Base-by-base conservation (phyloP, 2,113 vertebrate species). In the Platysternon megacephalum region DNA sequence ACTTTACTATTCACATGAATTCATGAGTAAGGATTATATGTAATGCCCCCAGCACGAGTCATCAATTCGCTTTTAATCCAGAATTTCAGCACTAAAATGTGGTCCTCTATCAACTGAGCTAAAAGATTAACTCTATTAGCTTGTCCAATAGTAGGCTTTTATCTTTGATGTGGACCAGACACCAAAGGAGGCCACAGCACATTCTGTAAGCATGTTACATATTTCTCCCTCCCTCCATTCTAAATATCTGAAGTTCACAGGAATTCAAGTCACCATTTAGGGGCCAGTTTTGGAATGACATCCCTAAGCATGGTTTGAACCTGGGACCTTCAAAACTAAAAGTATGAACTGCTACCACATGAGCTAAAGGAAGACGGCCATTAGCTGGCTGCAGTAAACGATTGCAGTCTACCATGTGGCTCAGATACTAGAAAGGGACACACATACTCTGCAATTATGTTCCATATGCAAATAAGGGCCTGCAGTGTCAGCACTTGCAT, bases 1-100 rank as follows among this genome's bases (percentile, higher is more conserved):
- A 58, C 56, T 58, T 58, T 58, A 58, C 84, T 91, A 89, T 85
- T 91, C 84, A 91, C 79, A 39, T 55, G 72, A 92, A 58, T 58
- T 58, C 2, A 29, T 58, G 28, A 58, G 28, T 28, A 58, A 58
- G 56, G 11, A 58, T 58, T 13, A 58, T 29, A 58, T 58, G 28
- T 32, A 58, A 58, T 1, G 4, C 28, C 56, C 56, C 28, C 28
- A 58, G 56, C 26, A 58, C 79, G 55, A 8, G 82, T 93, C 90
- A 52, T 78, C 91, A 29, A 21, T 16, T 72, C 11, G 16, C 5
- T 49, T 87, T 86, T 61, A 80, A 72, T 55, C 17, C 39, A 0
- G 84, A 48, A 28, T 87, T 94, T 86, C 79, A 61, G 39, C 29
- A 79, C 82, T 1, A 87, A 87, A 68, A 19, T n/a, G 13, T 79